Evolutionary conservation across 2,113 vertebrate species (phyloP), one percentile per base, ranked within the genome.

Genomic region (Orcinus orca): DNA sequence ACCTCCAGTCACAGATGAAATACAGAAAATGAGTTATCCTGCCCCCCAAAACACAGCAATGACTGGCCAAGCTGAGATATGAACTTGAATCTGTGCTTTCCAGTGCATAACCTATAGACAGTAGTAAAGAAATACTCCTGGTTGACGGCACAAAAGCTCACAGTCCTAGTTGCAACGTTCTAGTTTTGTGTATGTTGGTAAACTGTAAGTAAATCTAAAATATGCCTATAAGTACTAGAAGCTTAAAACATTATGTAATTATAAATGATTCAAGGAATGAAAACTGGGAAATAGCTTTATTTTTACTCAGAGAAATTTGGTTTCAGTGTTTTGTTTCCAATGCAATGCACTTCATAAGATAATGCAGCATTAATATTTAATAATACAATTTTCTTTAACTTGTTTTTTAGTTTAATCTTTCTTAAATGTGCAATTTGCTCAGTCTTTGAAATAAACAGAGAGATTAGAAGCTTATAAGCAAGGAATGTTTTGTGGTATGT

Each of bases 361-460:
- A 93, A 80, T 41, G 13, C 21, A 93, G 47, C 50, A 95, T 87
- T 90, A 91, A 96, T 76, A 88, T 73, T 95, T 86, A 90, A 68
- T 73, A 83, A 80, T 94, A 65, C 0, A 83, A 89, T 96, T 81
- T 80, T 85, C 79, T 44, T 73, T 62, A 84, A 96, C 38, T 94
- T 95, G 26, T 55, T 81, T 58, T 90, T 87, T 62, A 96, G 50
- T 63, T 96, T 70, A 95, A 89, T 83, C 29, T 80, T 96, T 91
- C 93, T 96, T 76, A 76, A 93, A 70, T 65, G 15, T 81, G 6
- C 23, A 77, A 44, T 93, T 80, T 95, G 0, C 44, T 93, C 41
- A 87, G n/a, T 68, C 36, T 8, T 62, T 96, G n/a, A 93, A 97
- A 86, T 77, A 96, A 93, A 71, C n/a, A 79, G 26, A 82, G 9